Evolutionary conservation across 2,888 invertebrate genomes (phyloP).

Genomic region (Stomorhina lunata): DNA sequence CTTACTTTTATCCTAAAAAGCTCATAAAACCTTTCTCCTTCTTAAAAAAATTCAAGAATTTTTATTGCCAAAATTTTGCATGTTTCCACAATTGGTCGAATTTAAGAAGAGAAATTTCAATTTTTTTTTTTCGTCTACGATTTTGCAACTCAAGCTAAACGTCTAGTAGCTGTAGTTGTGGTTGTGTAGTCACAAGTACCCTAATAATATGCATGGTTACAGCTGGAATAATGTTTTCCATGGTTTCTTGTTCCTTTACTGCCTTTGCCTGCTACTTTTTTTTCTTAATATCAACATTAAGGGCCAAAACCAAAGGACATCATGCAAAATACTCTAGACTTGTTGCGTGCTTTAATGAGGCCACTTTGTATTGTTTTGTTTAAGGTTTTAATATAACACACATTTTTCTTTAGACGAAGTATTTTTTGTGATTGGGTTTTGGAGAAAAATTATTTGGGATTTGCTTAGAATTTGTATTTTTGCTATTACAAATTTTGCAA

Average conservation of each 20-base stretch:
- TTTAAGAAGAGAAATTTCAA: conserved; percentile 37
- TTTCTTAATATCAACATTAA: not conserved
- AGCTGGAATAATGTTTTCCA: conserved; percentile 51
- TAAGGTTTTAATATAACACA: conserved; percentile 50
- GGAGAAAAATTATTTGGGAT: conserved; percentile 27
- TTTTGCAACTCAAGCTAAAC: conserved; percentile 16
- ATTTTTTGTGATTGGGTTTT: conserved; percentile 20
- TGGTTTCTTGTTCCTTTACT: conserved; percentile 29
- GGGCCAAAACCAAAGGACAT: conserved; percentile 62
- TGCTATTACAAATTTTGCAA: conserved; percentile 19
- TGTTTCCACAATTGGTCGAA: conserved; percentile 62
- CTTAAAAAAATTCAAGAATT: conserved; percentile 38
- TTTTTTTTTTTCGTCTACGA: conserved; percentile 2
- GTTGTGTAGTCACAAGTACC: conserved; percentile 51
- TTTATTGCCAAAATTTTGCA: conserved; percentile 65
- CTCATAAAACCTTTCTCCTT: not conserved
- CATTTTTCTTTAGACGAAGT: conserved; percentile 33
- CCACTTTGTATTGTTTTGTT: conserved; percentile 64
- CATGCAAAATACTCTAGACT: conserved; percentile 37
- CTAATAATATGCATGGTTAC: conserved; percentile 65
- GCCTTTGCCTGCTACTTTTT: not conserved
- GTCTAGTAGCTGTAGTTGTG: not conserved
- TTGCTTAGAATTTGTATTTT: conserved; percentile 52
- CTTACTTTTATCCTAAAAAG: not conserved
- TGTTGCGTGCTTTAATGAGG: conserved; percentile 65